These are phyloP conservation scores for Hypocryptadius cinnamomeus DNA, from an alignment of 2,113 vertebrate genomes.

Conservation along the genomic window DNA sequence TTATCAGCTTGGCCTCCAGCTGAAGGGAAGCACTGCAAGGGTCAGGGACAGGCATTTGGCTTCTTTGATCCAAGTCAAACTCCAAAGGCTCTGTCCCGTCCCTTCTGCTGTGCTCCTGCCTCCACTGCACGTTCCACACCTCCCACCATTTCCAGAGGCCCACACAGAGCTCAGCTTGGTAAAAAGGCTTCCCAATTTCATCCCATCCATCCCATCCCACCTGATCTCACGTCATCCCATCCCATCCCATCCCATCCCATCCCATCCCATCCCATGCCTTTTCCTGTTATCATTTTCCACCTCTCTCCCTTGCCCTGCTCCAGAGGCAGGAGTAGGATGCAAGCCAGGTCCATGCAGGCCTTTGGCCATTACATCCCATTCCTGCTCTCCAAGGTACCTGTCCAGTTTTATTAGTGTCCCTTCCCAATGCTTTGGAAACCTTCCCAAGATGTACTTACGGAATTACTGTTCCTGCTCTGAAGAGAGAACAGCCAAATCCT, in stretches of 20 bases:
- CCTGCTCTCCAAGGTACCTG: neutral
- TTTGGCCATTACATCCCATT: neutral
- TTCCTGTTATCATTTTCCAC: neutral
- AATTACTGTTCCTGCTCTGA: conserved; percentile 40
- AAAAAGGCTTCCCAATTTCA: neutral
- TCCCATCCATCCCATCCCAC: neutral
- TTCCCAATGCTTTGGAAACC: conserved; percentile 15
- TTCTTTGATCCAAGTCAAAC: neutral
- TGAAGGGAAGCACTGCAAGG: neutral
- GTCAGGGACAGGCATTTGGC: neutral
- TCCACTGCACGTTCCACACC: neutral
- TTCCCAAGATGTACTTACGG: conserved; percentile 37
- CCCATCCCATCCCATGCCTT: neutral
- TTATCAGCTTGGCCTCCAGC: neutral
- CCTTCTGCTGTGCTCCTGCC: neutral
- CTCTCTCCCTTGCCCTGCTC: neutral
- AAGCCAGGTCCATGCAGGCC: neutral
- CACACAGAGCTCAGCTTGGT: neutral
- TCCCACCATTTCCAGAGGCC: neutral
- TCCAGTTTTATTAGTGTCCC: neutral
- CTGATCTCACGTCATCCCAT: too few species aligned
- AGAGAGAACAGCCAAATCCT: conserved; percentile 46
- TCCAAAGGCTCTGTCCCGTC: neutral
- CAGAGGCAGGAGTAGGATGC: neutral
- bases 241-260: neutral